Evolutionary conservation across 2,888 invertebrate species (phyloP).

Genomic region (Eupithecia exiguata): DNA sequence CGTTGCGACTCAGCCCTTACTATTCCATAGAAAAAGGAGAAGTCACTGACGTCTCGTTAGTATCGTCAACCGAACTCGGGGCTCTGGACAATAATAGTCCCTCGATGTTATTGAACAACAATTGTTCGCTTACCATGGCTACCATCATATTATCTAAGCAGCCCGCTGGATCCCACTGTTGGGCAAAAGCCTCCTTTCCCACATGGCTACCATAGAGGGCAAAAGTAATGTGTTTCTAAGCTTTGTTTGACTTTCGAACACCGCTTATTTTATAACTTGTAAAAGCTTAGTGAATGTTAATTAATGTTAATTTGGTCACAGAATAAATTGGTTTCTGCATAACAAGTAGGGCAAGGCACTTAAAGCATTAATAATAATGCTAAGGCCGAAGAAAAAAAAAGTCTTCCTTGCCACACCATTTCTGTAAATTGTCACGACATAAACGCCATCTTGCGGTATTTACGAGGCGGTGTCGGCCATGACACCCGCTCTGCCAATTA

Average conservation of each 20-base stretch:
- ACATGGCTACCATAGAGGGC: no score
- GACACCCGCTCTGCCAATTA: conserved; percentile 39
- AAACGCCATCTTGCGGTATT: conserved; percentile 8
- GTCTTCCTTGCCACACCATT: neutral
- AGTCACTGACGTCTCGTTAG: no score
- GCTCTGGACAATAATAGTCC: neutral
- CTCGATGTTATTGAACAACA: neutral
- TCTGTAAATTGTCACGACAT: neutral
- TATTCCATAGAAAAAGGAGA: neutral
- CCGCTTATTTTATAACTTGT: neutral
- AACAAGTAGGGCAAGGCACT: neutral
- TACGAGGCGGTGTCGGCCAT: conserved; percentile 27
- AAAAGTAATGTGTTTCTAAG: neutral
- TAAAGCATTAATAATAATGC: neutral
- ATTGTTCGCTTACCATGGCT: neutral
- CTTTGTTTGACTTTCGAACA: neutral
- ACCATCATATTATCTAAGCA: neutral
- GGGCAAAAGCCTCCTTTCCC: neutral
- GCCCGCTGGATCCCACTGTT: neutral
- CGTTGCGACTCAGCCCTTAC: neutral
- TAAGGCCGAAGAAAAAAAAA: neutral
- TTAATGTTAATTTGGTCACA: neutral
- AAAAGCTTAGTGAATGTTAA: neutral
- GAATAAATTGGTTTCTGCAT: neutral
- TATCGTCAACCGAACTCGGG: no score